phyloP scores from a whole-genome alignment of 2,888 invertebrate species.

The Ceramica pisi region DNA sequence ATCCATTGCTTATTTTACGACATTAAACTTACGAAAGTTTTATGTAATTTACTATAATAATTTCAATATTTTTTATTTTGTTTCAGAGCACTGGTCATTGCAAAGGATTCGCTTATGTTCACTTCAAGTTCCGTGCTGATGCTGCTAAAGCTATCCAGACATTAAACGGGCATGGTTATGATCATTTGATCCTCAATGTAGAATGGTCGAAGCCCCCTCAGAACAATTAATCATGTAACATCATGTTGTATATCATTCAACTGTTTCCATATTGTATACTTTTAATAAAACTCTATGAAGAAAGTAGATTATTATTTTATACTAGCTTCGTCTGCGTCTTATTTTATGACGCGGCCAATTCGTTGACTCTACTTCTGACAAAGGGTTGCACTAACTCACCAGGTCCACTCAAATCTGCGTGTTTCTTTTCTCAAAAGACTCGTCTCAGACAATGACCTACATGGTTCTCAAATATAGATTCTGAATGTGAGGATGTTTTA shows the following conservation, averaged over 20 bases:
- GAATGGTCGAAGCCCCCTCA: slow-evolving; percentile 98
- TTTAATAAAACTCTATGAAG: slow-evolving; percentile 64
- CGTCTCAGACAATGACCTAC: too few relatives aligned
- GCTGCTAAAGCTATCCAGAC: slow-evolving; percentile 97
- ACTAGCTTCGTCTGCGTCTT: too few relatives aligned
- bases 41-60: background rate
- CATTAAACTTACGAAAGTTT: too few relatives aligned
- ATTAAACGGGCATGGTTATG: slow-evolving; percentile 98
- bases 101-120: slow-evolving; percentile 99
- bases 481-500: too few relatives aligned
- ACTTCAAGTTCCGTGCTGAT: slow-evolving; percentile 97
- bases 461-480: too few relatives aligned
- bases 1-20: too few relatives aligned
- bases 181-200: slow-evolving; percentile 99
- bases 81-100: slow-evolving; percentile 94
- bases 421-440: too few relatives aligned
- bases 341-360: too few relatives aligned
- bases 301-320: slow-evolving; percentile 16
- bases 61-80: slow-evolving; percentile 41
- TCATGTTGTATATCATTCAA: too few relatives aligned
- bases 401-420: too few relatives aligned
- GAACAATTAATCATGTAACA: slow-evolving; percentile 77
- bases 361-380: too few relatives aligned
- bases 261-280: slow-evolving; percentile 70
- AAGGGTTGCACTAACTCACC: too few relatives aligned